Conservation (phyloP, 2,888 invertebrate genomes). For the Agriotes lineatus region DNA sequence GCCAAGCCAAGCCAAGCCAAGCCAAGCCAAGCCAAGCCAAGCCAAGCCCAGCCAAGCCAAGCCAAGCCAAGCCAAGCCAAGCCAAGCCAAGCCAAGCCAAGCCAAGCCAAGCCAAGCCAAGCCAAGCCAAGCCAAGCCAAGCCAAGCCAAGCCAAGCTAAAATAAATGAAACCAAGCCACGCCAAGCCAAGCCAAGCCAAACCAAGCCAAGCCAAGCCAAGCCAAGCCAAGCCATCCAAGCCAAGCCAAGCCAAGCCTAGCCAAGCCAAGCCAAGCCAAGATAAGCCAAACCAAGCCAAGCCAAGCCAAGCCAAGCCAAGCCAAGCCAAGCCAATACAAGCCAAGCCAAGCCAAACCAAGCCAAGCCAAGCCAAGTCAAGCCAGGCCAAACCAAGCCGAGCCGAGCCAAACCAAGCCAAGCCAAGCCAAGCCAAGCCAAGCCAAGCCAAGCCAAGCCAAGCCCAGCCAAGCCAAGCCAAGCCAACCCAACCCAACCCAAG, state of each 20-base stretch:
- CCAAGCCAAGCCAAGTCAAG: constrained; percentile 1
- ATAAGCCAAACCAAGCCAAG: too few species aligned
- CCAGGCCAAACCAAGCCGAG: not conserved
- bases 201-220: too few species aligned
- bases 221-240: too few species aligned
- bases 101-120: not conserved
- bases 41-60: not conserved
- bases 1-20: constrained; percentile 1
- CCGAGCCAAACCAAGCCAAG: not conserved
- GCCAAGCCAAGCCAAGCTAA: too few species aligned
- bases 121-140: not conserved
- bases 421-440: not conserved
- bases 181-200: too few species aligned
- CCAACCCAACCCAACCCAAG: not conserved
- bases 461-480: not conserved
- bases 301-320: too few species aligned
- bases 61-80: not conserved
- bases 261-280: too few species aligned
- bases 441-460: constrained; percentile 1
- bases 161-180: too few species aligned
- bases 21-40: not conserved
- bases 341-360: too few species aligned
- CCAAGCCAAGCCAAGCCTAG: too few species aligned
- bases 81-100: not conserved
- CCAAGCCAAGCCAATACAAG: not conserved